Conservation (phyloP, 2,888 invertebrate genomes). For the Loripinus fragilis region DNA sequence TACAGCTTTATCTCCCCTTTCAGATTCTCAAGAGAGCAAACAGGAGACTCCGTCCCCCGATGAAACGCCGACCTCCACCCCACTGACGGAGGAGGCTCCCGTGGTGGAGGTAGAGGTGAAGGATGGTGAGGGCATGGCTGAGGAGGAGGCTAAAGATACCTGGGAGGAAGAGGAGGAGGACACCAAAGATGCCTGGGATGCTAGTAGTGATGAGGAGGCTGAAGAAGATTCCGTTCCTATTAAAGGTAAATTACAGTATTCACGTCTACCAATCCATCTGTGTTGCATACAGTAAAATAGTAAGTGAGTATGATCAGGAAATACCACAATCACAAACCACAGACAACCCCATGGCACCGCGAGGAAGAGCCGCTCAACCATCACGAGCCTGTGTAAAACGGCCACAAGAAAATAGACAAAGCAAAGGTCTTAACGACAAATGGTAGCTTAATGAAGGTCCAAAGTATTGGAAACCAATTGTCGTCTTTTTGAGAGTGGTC, state of each 20-base stretch:
- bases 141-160: constrained; percentile 87
- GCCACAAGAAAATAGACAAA: too few species aligned
- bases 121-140: constrained; percentile 27
- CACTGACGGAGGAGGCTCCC: constrained; percentile 39
- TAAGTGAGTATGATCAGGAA: too few species aligned
- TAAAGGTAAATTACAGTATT: neutral
- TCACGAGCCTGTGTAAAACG: too few species aligned
- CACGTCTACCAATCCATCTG: too few species aligned
- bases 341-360: too few species aligned
- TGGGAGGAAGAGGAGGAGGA: constrained; percentile 86
- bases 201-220: constrained; percentile 83
- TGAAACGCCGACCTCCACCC: constrained; percentile 54
- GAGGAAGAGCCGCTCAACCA: too few species aligned
- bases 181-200: constrained; percentile 79
- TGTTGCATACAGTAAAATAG: too few species aligned
- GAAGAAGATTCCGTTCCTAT: constrained; percentile 50
- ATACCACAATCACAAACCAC: too few species aligned
- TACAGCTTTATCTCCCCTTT: neutral
- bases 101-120: constrained; percentile 28
- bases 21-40: constrained; percentile 55
- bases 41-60: constrained; percentile 49
- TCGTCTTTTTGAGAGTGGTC: too few species aligned
- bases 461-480: too few species aligned
- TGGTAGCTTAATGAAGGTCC: too few species aligned
- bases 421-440: too few species aligned